Evolutionary conservation across 30 jellyfish, hydroid and myxozoan species (phyloP), one percentile per base, ranked within the genome.

Genomic region (Calvadosia cruxmelitensis): DNA sequence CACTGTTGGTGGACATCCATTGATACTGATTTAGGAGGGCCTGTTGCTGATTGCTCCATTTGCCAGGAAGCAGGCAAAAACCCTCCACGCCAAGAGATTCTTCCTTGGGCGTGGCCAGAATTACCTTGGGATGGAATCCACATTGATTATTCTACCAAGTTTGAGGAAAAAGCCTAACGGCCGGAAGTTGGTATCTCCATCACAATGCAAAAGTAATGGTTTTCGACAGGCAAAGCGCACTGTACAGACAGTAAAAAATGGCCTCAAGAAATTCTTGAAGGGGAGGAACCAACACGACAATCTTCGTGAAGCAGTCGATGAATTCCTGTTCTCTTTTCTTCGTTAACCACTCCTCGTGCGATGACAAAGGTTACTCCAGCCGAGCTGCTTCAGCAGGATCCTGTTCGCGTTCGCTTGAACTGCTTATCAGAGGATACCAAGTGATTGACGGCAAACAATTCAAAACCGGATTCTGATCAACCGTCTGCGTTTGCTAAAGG

Each of bases 1-100:
- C 51, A 63, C 64, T 32, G 53, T 15, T 73, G 84, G 84, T 73
- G 84, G 84, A 76, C 84, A 31, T 76, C 76, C 27, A 66, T 73
- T 16, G 84, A 73, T 35, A 13, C 10, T 3, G 84, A 64, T 25
- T 33, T 73, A 3, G 84, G 34, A 61, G 72, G 26, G 15, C 2
- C 20, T 33, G 74, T 73, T 42, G 20, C 57, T 5, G 20, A 42
- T 42, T 42, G 57, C 20, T 5, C 57, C 20, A 42, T 42, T 42
- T 42, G 57, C 20, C 57, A 42, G 20, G 57, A 42, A 42, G 10
- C 57, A 42, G 57, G 20, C 15, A 42, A 20, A 42, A 20, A 42
- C 20, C 20, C 57, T 20, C 10, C 20, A 5, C 57, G 20, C 15
- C 10, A 42, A 42, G 57, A 42, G 20, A 20, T 42, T 42, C 10